phyloP scores from a whole-genome alignment of 2,113 vertebrate genomes.

The Elachura formosa region DNA sequence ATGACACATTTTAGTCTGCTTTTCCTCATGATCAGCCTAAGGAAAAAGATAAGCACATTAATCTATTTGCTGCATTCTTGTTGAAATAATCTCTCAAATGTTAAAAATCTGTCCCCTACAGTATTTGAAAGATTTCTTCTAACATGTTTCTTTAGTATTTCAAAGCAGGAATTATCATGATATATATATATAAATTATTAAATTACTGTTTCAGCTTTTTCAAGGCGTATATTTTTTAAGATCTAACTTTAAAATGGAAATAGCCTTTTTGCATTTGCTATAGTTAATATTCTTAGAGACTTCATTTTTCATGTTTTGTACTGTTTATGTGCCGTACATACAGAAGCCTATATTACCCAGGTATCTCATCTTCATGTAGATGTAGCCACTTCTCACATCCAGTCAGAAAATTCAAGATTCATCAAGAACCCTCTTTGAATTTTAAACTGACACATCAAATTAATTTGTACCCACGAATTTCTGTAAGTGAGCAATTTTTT shows the following conservation, averaged over 20 bases:
- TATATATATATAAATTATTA: not conserved
- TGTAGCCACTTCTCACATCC: not conserved
- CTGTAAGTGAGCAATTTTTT: not conserved
- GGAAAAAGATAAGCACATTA: not conserved
- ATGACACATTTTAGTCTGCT: not conserved
- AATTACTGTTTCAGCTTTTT: not conserved
- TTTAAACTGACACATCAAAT: not conserved
- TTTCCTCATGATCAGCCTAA: slow-evolving; percentile 28
- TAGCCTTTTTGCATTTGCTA: not conserved
- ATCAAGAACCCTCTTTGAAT: not conserved
- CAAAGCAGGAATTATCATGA: not conserved
- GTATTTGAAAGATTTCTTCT: not conserved
- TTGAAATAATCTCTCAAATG: not conserved
- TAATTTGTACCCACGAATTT: not conserved
- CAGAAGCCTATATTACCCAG: not conserved
- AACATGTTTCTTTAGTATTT: not conserved
- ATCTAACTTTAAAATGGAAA: not conserved
- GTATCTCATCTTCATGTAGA: not conserved
- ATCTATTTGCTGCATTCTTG: not conserved
- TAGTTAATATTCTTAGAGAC: not conserved
- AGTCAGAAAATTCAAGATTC: not conserved
- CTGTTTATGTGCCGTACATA: not conserved
- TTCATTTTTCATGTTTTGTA: not conserved
- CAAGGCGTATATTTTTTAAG: not conserved
- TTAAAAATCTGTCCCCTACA: not conserved